Base-by-base conservation (phyloP, 2,113 vertebrate genomes). In the Donacobius atricapilla region DNA sequence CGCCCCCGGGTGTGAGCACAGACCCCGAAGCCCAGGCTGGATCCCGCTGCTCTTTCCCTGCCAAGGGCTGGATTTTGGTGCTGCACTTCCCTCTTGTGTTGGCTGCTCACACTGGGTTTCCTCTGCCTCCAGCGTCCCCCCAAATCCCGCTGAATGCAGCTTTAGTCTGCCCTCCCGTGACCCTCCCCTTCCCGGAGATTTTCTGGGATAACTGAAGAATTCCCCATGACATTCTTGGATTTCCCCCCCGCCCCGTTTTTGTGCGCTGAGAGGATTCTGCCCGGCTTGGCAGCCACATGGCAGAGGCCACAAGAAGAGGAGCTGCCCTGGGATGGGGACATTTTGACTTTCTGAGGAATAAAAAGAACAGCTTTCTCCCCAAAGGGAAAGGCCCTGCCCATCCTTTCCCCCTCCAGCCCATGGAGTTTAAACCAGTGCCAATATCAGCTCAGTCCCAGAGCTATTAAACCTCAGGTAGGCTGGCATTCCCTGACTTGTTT, bases 61-160 rank as follows among this genome's bases (percentile, higher is more conserved):
- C n/a, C 0, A 1, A 2, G 5, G 21, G 56, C 60, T 90, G 33
- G 53, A 92, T 91, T 71, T 76, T 96, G 95, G 66, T 96, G 87
- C 92, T 96, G 90, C 90, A 72, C 96, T 96, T 87, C 97, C 96
- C 97, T 96, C 98, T 98, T 82, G 87, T 95, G 97, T 97, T 89
- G 75, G 90, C 48, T 94, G 71, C 4, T 33, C 42, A 68, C 12
- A 89, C 56, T 90, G 90, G 65, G n/a, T 81, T 69, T 78, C 40
- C 71, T 78, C 80, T 35, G 64, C 37, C 35, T 24, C 19, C 1
- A 7, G 4, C 4, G 40, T 10, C n/a, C 37, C 75, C 68, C 31
- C 22, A 56, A 5, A 17, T 2, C 69, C 69, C 24, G 22, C 19
- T 19, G 53, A 27, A 22, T 6, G n/a, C 17, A 30, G 25, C 40